Evolutionary conservation across 2,888 invertebrate genomes (phyloP).

Genomic region (Aporophyla lueneburgensis): DNA sequence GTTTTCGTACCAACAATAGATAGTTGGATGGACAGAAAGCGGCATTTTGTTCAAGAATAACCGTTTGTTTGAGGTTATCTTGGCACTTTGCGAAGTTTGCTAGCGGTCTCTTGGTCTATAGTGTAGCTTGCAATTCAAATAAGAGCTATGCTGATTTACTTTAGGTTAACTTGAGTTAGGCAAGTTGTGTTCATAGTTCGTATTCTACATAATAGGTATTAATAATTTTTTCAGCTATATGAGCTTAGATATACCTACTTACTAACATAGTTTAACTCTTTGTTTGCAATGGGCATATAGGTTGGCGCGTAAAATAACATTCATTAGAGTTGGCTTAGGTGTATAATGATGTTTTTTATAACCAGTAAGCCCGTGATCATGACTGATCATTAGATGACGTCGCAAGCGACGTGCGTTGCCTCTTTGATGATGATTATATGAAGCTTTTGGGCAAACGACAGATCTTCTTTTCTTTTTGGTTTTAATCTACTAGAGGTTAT

Average conservation of each 20-base stretch:
- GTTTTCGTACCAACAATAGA: constrained; percentile 51
- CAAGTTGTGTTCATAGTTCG: no score
- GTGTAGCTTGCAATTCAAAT: no score
- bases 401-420: neutral
- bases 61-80: constrained; percentile 40
- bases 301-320: neutral
- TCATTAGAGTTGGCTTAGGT: neutral
- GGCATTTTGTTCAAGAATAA: constrained; percentile 29
- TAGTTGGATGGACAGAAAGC: constrained; percentile 4
- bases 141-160: no score
- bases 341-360: no score
- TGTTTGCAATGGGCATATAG: no score
- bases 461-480: neutral
- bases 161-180: no score
- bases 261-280: no score
- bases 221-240: no score
- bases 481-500: neutral
- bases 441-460: neutral
- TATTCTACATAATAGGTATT: no score
- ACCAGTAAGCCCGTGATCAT: neutral
- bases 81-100: neutral
- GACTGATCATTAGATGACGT: neutral
- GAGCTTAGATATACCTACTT: no score
- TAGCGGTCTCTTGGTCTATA: neutral
- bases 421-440: neutral